phyloP scores from a whole-genome alignment of 2,888 invertebrate species.

The Spisula subtruncata region DNA sequence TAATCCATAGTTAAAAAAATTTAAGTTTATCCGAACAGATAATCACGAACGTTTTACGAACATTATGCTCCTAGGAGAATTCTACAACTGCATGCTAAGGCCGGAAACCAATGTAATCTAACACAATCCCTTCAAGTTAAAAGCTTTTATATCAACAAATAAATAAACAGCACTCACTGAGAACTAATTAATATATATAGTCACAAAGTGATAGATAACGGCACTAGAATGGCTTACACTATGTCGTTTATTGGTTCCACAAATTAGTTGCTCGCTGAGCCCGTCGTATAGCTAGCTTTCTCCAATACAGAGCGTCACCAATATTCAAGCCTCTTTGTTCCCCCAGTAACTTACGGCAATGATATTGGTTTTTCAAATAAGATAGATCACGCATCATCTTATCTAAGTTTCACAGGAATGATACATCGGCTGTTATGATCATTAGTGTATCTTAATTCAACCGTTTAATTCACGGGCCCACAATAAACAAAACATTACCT shows the following conservation, averaged over 20 bases:
- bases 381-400: not conserved
- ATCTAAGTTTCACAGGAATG: not conserved
- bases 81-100: not conserved
- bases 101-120: not conserved
- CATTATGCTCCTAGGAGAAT: not conserved
- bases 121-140: not conserved
- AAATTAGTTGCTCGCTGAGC: not conserved
- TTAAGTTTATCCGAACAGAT: not conserved
- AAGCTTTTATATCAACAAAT: not conserved
- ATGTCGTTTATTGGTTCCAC: constrained; percentile 12
- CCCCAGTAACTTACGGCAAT: not conserved
- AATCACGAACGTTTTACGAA: not conserved
- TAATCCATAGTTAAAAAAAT: constrained; percentile 21
- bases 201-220: not conserved
- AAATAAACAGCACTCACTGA: not conserved
- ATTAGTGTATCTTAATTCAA: too few relatives aligned
- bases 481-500: too few relatives aligned
- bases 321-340: not conserved
- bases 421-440: not conserved
- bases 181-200: not conserved
- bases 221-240: not conserved
- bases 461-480: too few relatives aligned
- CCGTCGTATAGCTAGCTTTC: not conserved
- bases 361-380: constrained; percentile 7
- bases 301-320: not conserved